Base-by-base conservation (phyloP, 92 coral and sea anemone genomes). In the Montipora capitata region DNA sequence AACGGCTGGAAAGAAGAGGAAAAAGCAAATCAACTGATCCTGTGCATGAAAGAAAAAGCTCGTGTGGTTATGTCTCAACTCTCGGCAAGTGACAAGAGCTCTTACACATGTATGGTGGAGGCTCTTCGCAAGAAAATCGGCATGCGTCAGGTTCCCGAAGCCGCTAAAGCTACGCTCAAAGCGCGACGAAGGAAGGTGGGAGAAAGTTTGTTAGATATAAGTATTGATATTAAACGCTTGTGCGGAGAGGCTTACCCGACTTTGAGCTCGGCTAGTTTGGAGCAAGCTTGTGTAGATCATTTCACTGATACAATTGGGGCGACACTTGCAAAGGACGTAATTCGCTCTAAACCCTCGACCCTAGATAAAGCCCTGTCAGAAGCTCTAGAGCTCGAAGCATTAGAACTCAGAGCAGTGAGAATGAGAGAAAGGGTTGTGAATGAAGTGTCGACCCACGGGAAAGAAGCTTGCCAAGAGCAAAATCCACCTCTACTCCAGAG, bases 321-420 rank as follows among this genome's bases (percentile, higher is more conserved):
- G 3, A 16, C 71, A 14, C 89, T 85, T 51, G 89, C 79, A 38
- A 77, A 85, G 52, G 83, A 85, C 64, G 83, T 76, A 4, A 77
- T 76, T 39, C 49, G 83, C 14, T 72, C 70, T 59, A 86, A 78
- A 14, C 85, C 79, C 17, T 18, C 20, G 16, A 76, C 84, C 5
- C 51, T 58, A 41, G 88, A 84, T 73, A 86, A 86, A 68, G 90
- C 79, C 71, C 79, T 68, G 10, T 63, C 90, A 51, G 79, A 78
- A 78, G 79, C 78, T 8, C 68, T 86, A 39, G 85, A 86, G 65
- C 69, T 78, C 38, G 85, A 86, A 68, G 73, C 85, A 5, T 74
- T 78, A 49, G 79, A 85, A 59, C 52, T 85, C 7, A 67, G 79
- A 83, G 81, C 74, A 14, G 20, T 83, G 1, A 72, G 74, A 61